Percentiles rank a stretch among this genome's conserved stretches.
These are phyloP conservation scores for Chrysolina oricalcia DNA, from an alignment of 2,888 invertebrate genomes.

Conservation along the genomic window DNA sequence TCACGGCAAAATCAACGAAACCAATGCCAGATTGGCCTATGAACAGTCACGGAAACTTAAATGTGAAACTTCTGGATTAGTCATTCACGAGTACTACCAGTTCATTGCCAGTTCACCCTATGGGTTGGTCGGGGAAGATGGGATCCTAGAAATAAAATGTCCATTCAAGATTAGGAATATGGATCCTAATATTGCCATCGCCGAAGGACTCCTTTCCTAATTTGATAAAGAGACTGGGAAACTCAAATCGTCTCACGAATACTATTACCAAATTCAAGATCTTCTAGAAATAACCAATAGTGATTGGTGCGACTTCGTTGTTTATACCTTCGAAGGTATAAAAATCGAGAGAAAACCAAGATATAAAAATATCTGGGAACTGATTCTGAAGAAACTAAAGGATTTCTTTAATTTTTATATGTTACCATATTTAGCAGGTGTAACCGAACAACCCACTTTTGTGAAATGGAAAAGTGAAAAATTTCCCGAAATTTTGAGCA, in stretches of 20 bases:
- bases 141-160: neutral
- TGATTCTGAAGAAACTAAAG: neutral
- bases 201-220: neutral
- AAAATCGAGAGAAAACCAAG: neutral
- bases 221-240: neutral
- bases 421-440: neutral
- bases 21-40: too few relatives aligned
- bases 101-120: conserved; percentile 14
- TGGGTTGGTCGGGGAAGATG: too few relatives aligned
- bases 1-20: too few relatives aligned
- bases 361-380: neutral
- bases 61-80: neutral
- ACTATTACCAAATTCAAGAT: too few relatives aligned
- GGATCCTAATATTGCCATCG: too few relatives aligned
- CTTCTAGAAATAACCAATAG: too few relatives aligned
- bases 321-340: conserved; percentile 29
- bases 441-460: neutral
- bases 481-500: neutral
- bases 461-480: neutral
- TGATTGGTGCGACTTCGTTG: too few relatives aligned
- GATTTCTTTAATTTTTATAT: neutral
- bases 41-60: neutral
- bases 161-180: conserved; percentile 12
- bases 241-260: conserved; percentile 32
- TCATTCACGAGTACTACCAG: conserved; percentile 4